Evolutionary conservation across 2,888 invertebrate species (phyloP), one percentile per base, ranked within the genome.

Genomic region (Mimumesa dahlbomi): DNA sequence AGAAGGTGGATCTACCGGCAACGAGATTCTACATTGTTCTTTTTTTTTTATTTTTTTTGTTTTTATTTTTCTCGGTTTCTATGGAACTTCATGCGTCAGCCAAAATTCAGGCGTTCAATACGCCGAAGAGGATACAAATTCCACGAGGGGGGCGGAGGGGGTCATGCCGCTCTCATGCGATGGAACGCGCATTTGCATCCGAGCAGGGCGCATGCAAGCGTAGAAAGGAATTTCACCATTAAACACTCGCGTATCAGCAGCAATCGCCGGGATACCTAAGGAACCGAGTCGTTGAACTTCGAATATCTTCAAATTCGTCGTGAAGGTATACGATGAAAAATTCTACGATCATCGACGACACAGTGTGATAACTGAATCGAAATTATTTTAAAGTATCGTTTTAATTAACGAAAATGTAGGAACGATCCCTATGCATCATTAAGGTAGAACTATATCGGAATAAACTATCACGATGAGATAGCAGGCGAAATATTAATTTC

Each of bases 1-100:
- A 86, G 79, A 84, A 54, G 57, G 73, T 31, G 53, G 18, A 31
- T 58, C 48, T 58, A 45, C 48, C 21, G 14, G 19, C 14, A 4
- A 11, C 18, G 19, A 18, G 34, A 48, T 56, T 57, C 13, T n/a
- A n/a, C n/a, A n/a, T n/a, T n/a, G n/a, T n/a, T n/a, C n/a, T n/a
- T n/a, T 40, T 31, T 14, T 46, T 50, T 46, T 59, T 58, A 46
- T 63, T 56, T 72, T 74, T 53, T 36, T 64, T 61, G 25, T n/a
- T n/a, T n/a, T n/a, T n/a, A n/a, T n/a, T n/a, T n/a, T n/a, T n/a
- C n/a, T n/a, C n/a, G n/a, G n/a, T n/a, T n/a, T 57, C 54, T 71
- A 77, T 21, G 50, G 34, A 67, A 45, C 19, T 63, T 75, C 79
- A 79, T 79, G 79, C 79, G 64, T 64, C 64, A 48, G 68, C 54